Conservation (phyloP, 2,113 vertebrate species). For the Bujurquina vittata region DNA sequence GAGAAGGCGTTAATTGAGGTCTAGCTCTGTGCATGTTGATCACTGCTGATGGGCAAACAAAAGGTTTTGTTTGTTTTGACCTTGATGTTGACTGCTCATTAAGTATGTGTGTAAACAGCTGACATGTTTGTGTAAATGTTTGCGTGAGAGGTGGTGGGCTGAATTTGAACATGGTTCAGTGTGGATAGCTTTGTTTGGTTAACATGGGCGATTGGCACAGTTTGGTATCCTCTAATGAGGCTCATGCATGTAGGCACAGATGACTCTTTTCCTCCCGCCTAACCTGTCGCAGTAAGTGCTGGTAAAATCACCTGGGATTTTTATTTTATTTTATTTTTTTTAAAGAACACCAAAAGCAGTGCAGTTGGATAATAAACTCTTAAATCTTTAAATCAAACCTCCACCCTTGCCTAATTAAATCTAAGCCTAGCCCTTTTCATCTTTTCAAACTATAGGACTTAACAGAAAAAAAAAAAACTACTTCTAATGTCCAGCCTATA, state of each 20-base stretch:
- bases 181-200: conserved; percentile 23
- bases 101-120: conserved; percentile 33
- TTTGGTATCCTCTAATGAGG: not conserved
- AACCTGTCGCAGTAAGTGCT: not conserved
- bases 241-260: not conserved
- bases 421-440: not conserved
- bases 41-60: not conserved
- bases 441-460: not conserved
- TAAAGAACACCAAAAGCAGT: not conserved
- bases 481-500: conserved; percentile 27
- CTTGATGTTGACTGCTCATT: conserved; percentile 47
- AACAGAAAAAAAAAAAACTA: not conserved
- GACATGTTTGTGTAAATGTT: conserved; percentile 31
- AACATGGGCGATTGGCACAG: conserved; percentile 3
- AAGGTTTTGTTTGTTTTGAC: conserved; percentile 53
- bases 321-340: too few relatives aligned
- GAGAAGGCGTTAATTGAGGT: conserved; percentile 33
- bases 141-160: not conserved
- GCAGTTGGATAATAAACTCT: not conserved
- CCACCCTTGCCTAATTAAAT: not conserved
- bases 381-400: not conserved
- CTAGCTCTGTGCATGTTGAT: conserved; percentile 1
- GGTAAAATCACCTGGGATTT: not conserved
- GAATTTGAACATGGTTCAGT: conserved; percentile 5
- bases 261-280: not conserved